A percentile compares a stretch with the other conserved stretches of the same genome.
Evolutionary conservation across 1,140 invertebrate species (phyloP).

Genomic region (Brachystomella parvula): DNA sequence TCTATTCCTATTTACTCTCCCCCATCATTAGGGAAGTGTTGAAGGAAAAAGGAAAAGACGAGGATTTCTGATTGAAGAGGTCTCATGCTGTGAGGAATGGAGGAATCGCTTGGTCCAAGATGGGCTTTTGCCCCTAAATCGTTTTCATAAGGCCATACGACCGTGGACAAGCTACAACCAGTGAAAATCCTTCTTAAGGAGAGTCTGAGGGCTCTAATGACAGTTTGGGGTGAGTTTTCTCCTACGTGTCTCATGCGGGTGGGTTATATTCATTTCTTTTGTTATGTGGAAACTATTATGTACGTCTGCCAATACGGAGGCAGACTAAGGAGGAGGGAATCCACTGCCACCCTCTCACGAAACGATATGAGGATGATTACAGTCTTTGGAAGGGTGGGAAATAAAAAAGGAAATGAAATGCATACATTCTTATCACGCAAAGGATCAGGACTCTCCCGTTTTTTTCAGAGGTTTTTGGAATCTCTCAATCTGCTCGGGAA

Average conservation of each 20-base stretch:
- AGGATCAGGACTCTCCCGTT: no score
- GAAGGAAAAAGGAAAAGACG: background rate
- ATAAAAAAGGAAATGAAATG: conserved; percentile 13
- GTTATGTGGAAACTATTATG: background rate
- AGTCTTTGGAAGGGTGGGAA: background rate
- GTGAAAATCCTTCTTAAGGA: background rate
- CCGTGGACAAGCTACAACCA: background rate
- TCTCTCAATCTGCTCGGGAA: no score
- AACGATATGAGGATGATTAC: background rate
- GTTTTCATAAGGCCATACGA: background rate
- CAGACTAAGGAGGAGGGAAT: no score
- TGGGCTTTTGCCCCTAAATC: background rate
- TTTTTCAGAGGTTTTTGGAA: no score
- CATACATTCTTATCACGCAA: conserved; percentile 12
- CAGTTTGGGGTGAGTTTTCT: background rate
- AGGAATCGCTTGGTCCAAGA: background rate
- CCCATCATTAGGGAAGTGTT: background rate
- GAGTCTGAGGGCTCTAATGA: background rate
- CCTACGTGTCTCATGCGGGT: background rate
- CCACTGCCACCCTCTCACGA: background rate
- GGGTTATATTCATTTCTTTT: background rate
- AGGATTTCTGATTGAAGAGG: background rate
- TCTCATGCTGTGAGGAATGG: no score
- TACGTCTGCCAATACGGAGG: background rate
- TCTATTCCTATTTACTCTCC: background rate